Base-by-base conservation (phyloP, 1,140 invertebrate species). In the Octopus sinensis region DNA sequence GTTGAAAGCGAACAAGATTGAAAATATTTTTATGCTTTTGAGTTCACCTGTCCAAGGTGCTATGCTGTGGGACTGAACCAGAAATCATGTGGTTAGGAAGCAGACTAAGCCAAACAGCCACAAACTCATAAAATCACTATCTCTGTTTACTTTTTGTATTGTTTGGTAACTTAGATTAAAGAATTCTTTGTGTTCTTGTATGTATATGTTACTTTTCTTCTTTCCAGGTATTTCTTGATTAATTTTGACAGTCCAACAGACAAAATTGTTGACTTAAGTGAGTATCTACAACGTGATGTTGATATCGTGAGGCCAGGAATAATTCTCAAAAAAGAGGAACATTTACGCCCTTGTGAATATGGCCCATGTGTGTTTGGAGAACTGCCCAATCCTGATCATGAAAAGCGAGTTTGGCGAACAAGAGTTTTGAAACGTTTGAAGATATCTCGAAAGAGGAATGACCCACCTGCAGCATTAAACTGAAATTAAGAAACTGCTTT, bases 371-470 rank as follows among this genome's bases (percentile, higher is more conserved):
- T 80, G 43, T 86, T 86, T 83, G 84, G 84, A 77, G 85, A 86
- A 80, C 30, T 85, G 6, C 80, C 81, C 6, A 86, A 85, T 73
- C 85, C 85, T n/a, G 85, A 86, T 77, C 84, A 85, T 79, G 85
- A 86, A 78, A 83, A 80, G 23, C 76, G 85, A 12, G 30, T 84
- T 7, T 86, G 85, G 85, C 81, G 81, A 30, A n/a, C 13, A 51
- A 82, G 54, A 77, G 75, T 78, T 9, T 9, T 83, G 79, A 83
- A 80, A 68, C 68, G 30, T 23, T 73, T 73, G 13, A 73, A 73
- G 13, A 13, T 73, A 5, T n/a, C 17, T 5, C 68, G 68, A 23
- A 73, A 73, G 1, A 73, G 30, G 17, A 73, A 73, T 4, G 68
- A 73, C 56, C 30, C 30, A 43, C 3, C 30, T 43, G 30, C 30